A percentile compares a stretch with the other conserved stretches of the same genome.
phyloP scores from a whole-genome alignment of 2,797 vertebrate species.

The Brachyalestes nurse region DNA sequence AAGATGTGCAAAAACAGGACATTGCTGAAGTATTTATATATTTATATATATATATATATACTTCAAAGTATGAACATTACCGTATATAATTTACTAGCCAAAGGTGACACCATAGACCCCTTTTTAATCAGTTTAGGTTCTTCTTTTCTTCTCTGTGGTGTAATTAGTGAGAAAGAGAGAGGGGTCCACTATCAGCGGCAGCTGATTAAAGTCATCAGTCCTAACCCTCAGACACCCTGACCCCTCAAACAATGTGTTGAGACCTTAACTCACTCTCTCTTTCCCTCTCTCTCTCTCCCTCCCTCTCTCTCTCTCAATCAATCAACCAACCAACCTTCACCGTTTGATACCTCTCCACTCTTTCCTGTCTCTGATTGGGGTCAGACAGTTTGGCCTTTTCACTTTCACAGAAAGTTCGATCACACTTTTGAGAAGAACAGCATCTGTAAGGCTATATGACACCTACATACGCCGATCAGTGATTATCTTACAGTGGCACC shows the following conservation, averaged over 20 bases:
- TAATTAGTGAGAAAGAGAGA: constrained; percentile 17
- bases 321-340: neutral
- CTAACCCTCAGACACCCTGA: constrained; percentile 34
- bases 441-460: too few species aligned
- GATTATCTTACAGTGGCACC: too few species aligned
- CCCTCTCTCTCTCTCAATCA: neutral
- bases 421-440: too few species aligned
- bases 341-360: neutral
- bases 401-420: constrained; percentile 2
- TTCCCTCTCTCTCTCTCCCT: neutral
- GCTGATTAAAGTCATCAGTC: constrained; percentile 45
- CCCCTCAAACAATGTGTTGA: constrained; percentile 8
- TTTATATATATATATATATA: neutral
- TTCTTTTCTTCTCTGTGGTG: neutral
- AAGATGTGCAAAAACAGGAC: neutral
- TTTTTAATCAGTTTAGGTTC: constrained; percentile 1
- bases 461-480: too few species aligned
- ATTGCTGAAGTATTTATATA: neutral
- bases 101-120: neutral
- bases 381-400: constrained; percentile 16
- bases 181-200: neutral
- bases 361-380: neutral
- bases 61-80: neutral
- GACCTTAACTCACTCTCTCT: neutral
- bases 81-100: neutral